Percentiles rank a stretch among this genome's conserved stretches.
Evolutionary conservation across 2,888 invertebrate genomes (phyloP).

Genomic region (Latrodectus elegans): DNA sequence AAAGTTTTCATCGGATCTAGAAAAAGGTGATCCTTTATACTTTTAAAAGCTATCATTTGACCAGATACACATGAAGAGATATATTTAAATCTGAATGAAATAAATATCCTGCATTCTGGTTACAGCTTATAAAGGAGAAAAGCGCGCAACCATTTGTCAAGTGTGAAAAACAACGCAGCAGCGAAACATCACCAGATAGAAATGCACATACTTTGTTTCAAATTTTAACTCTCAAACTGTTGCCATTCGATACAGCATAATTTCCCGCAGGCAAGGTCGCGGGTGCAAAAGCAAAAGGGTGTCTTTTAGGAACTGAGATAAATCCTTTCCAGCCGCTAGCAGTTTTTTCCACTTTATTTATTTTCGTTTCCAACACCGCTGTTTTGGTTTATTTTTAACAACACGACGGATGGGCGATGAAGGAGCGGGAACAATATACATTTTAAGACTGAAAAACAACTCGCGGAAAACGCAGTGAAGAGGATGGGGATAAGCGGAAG

Average conservation of each 20-base stretch:
- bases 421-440: background rate
- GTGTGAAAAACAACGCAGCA: no score
- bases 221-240: background rate
- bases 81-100: no score
- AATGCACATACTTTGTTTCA: background rate
- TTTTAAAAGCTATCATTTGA: no score
- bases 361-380: background rate
- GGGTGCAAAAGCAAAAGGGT: background rate
- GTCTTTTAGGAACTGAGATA: background rate
- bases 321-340: background rate
- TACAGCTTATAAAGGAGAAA: no score
- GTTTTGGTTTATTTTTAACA: conserved; percentile 3
- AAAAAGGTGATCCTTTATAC: no score
- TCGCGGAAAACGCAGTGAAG: background rate
- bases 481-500: conserved; percentile 1
- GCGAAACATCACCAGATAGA: background rate
- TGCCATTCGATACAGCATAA: background rate
- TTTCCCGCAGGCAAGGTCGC: background rate
- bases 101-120: no score
- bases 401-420: background rate
- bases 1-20: no score
- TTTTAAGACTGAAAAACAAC: background rate
- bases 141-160: no score
- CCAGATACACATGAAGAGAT: no score
- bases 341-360: background rate